Percentiles rank a stretch among this genome's conserved stretches.
These are phyloP conservation scores for Andrena hattorfiana DNA, from an alignment of 2,888 invertebrate genomes.

Conservation along the genomic window DNA sequence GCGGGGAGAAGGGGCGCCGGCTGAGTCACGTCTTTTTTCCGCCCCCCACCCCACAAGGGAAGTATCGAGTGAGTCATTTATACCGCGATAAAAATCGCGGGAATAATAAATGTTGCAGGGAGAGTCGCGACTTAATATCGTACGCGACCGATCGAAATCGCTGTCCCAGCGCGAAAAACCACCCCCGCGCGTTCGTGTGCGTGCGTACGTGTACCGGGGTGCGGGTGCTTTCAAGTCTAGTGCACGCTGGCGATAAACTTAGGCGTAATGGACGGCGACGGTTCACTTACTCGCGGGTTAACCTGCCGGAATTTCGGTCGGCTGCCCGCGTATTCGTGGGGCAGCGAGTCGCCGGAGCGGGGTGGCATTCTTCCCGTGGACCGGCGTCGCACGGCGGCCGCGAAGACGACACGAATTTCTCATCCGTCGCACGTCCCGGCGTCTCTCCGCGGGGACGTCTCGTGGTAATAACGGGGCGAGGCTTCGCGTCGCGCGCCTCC, in stretches of 20 bases:
- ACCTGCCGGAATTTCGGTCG: not conserved
- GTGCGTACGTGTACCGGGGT: no score
- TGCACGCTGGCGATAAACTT: not conserved
- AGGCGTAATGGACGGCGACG: not conserved
- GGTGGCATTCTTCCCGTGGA: conserved; percentile 19
- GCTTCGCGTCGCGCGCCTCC: conserved; percentile 49
- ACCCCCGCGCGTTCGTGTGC: not conserved
- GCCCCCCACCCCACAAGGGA: not conserved
- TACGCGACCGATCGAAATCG: conserved; percentile 26
- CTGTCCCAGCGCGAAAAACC: not conserved
- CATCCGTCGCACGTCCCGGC: conserved; percentile 56
- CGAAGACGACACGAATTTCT: conserved; percentile 54
- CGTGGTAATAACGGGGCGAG: conserved; percentile 58
- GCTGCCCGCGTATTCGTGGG: not conserved
- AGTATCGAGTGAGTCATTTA: conserved; percentile 65
- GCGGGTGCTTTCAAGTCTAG: not conserved
- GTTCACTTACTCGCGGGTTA: not conserved
- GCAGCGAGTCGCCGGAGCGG: not conserved
- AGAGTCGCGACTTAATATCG: conserved; percentile 8
- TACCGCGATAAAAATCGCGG: conserved; percentile 60
- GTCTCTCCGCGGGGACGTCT: conserved; percentile 38
- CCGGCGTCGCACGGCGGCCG: not conserved
- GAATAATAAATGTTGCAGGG: conserved; percentile 46
- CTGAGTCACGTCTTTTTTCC: conserved; percentile 47
- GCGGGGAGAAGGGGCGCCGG: conserved; percentile 31